These are phyloP conservation scores for Diabrotica balteata DNA, from an alignment of 2,888 invertebrate species.

Conservation along the genomic window DNA sequence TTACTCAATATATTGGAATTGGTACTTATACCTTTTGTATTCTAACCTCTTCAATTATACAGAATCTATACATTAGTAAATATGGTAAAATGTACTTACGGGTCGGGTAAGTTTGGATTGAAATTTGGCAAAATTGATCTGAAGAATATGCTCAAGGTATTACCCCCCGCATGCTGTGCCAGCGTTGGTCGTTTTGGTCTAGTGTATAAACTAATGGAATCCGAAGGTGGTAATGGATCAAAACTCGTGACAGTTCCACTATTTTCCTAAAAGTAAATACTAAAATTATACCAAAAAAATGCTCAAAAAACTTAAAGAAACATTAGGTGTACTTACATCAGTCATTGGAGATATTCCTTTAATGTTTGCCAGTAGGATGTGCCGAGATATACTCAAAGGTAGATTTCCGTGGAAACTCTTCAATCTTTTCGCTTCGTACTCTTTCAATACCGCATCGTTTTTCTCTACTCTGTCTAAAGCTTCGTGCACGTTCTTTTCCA, in stretches of 20 bases:
- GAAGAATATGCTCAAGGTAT: constrained; percentile 68
- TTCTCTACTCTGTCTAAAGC: constrained; percentile 71
- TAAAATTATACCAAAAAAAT: too few species aligned
- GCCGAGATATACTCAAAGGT: constrained; percentile 73
- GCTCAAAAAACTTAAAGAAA: too few species aligned
- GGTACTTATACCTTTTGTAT: too few species aligned
- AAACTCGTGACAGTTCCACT: constrained; percentile 72
- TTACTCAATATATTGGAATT: too few species aligned
- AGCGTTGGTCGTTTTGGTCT: constrained; percentile 58
- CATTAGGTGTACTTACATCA: constrained; percentile 42
- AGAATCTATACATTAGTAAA: neutral
- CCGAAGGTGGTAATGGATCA: constrained; percentile 80
- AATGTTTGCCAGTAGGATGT: constrained; percentile 75
- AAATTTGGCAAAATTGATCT: constrained; percentile 77
- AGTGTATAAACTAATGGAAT: constrained; percentile 76
- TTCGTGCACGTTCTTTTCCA: constrained; percentile 74
- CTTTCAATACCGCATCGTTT: constrained; percentile 67
- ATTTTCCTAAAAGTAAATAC: constrained; percentile 49
- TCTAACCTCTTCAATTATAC: too few species aligned
- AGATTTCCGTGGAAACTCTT: constrained; percentile 67
- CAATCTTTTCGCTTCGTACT: constrained; percentile 68
- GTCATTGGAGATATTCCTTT: constrained; percentile 70
- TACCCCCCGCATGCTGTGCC: constrained; percentile 45
- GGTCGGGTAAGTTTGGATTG: constrained; percentile 56
- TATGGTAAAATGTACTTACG: constrained; percentile 41